These are phyloP conservation scores for Bagarius yarrelli DNA, from an alignment of 2,113 vertebrate genomes.

Conservation along the genomic window DNA sequence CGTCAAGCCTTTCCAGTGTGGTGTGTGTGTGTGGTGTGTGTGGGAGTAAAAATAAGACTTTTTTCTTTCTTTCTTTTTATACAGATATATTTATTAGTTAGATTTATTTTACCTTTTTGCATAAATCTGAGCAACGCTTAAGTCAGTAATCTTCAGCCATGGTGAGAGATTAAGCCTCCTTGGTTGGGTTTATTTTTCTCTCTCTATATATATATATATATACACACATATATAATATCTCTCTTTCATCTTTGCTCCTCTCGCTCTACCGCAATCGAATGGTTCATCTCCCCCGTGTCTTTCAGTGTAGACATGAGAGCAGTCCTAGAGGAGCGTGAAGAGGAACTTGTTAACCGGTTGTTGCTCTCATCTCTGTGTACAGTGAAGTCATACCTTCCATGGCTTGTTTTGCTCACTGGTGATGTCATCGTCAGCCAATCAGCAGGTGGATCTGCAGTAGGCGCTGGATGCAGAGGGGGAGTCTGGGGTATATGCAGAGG, in stretches of 20 bases:
- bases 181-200: slow-evolving; percentile 3
- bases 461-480: slow-evolving; percentile 45
- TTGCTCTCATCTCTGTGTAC: slow-evolving; percentile 64
- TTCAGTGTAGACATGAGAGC: slow-evolving; percentile 67
- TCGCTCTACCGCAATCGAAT: slow-evolving; percentile 39
- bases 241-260: slow-evolving; percentile 11
- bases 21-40: too few species aligned
- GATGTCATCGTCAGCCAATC: slow-evolving; percentile 80
- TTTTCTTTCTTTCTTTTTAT: too few species aligned
- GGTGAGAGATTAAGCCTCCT: slow-evolving; percentile 33
- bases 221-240: not conserved
- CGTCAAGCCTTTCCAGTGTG: too few species aligned
- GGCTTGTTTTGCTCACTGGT: slow-evolving; percentile 69
- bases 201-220: not conserved
- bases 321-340: slow-evolving; percentile 48
- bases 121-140: too few species aligned
- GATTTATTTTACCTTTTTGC: too few species aligned
- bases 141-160: not conserved
- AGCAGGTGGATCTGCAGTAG: slow-evolving; percentile 62
- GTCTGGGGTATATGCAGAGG: slow-evolving; percentile 50
- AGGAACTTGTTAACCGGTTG: slow-evolving; percentile 55
- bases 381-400: slow-evolving; percentile 76
- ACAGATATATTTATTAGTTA: too few species aligned
- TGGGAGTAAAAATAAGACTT: too few species aligned
- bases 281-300: slow-evolving; percentile 64